Evolutionary conservation across 2,888 invertebrate species (phyloP).

Genomic region (Sarcophaga carnaria): DNA sequence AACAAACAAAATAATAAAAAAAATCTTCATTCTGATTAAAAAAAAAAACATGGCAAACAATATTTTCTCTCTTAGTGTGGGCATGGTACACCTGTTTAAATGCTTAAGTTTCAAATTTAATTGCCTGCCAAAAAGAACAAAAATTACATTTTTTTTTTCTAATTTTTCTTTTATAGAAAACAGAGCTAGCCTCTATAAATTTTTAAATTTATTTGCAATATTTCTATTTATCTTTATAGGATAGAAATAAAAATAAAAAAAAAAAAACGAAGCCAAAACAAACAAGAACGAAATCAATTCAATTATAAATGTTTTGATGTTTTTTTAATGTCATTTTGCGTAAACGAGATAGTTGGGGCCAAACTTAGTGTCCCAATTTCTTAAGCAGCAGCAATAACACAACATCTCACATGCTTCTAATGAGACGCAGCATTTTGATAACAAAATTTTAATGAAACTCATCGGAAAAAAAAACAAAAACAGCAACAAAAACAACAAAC

Average conservation of each 20-base stretch:
- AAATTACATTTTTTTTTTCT: too few relatives aligned
- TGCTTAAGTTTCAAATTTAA: constrained; percentile 33
- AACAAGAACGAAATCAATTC: constrained; percentile 43
- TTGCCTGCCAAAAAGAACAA: constrained; percentile 25
- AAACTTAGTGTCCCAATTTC: constrained; percentile 50
- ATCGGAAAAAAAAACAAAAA: constrained; percentile 9
- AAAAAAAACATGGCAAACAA: background rate
- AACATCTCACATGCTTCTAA: constrained; percentile 20
- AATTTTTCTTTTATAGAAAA: background rate
- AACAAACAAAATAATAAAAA: background rate
- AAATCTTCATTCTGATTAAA: background rate
- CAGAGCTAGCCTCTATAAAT: background rate
- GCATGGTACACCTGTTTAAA: constrained; percentile 38
- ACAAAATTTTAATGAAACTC: background rate
- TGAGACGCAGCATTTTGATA: constrained; percentile 26
- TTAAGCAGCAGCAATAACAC: background rate
- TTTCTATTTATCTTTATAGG: background rate
- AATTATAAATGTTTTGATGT: constrained; percentile 25
- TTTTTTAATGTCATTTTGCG: constrained; percentile 53
- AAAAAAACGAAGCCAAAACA: constrained; percentile 1
- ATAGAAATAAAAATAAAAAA: constrained; percentile 2
- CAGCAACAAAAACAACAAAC: background rate
- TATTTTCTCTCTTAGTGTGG: too few relatives aligned
- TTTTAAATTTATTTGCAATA: constrained; percentile 25
- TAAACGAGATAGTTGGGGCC: constrained; percentile 53